Percentiles rank a stretch among this genome's conserved stretches.
Conservation (phyloP, 2,888 invertebrate genomes). For the Xestia rhomboidea region DNA sequence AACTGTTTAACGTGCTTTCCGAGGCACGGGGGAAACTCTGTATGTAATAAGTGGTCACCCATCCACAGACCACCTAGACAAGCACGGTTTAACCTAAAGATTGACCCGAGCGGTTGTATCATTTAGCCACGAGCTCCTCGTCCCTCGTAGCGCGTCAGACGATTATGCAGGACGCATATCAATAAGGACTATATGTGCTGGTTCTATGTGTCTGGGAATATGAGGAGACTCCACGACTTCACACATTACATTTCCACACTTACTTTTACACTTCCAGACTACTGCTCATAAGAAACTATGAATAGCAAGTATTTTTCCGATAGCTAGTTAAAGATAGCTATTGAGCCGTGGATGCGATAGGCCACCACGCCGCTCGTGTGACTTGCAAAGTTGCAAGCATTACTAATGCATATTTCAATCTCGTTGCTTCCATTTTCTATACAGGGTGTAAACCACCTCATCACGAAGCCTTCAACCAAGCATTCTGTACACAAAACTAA, state of each 20-base stretch:
- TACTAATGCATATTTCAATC: slow-evolving; percentile 53
- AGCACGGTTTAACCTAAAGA: no score
- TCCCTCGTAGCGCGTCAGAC: no score
- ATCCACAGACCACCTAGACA: no score
- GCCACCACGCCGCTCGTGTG: neutral
- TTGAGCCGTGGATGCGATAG: no score
- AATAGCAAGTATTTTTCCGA: slow-evolving; percentile 7
- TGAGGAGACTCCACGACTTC: neutral
- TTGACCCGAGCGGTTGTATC: no score
- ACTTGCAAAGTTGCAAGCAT: slow-evolving; percentile 32
- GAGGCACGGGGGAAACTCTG: no score
- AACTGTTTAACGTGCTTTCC: no score
- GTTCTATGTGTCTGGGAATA: neutral
- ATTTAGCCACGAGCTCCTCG: no score
- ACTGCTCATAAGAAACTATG: neutral
- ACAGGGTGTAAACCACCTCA: no score
- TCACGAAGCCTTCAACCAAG: no score
- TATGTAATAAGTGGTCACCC: no score
- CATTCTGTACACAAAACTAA: no score
- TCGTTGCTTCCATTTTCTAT: slow-evolving; percentile 6
- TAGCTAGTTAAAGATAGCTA: slow-evolving; percentile 2
- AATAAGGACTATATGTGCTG: neutral
- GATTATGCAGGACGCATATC: neutral
- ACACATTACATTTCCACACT: neutral
- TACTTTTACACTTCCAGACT: neutral